These are phyloP conservation scores for Halyomorpha halys DNA, from an alignment of 1,140 invertebrate species.

Conservation along the genomic window DNA sequence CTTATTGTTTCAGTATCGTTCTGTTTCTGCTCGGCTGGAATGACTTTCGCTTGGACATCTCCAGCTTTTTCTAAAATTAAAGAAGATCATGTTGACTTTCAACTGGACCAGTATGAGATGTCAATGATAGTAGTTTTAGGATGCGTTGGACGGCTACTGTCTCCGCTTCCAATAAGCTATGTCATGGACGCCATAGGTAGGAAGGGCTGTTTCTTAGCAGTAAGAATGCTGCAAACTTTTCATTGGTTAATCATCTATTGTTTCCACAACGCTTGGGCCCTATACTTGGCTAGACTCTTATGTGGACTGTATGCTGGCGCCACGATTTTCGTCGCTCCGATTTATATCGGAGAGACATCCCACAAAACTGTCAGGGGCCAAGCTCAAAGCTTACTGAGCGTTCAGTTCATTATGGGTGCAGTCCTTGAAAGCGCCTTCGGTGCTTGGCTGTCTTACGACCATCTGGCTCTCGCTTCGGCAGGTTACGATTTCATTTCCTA, in stretches of 20 bases:
- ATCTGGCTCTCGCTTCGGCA: neutral
- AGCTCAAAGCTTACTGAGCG: neutral
- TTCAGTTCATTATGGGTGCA: neutral
- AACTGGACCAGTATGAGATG: neutral
- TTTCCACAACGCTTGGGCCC: neutral
- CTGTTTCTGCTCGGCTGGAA: neutral
- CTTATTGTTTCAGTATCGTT: slow-evolving; percentile 4
- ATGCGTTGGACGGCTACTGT: neutral
- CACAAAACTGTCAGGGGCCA: neutral
- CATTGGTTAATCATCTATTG: neutral
- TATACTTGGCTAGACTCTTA: neutral
- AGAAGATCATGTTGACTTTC: neutral
- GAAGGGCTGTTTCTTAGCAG: neutral
- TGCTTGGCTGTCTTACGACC: neutral
- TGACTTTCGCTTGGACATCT: slow-evolving; percentile 2
- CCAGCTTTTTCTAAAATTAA: neutral
- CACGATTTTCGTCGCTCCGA: no score
- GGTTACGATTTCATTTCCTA: neutral
- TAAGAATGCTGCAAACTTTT: neutral
- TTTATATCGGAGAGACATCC: neutral
- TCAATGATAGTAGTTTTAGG: neutral
- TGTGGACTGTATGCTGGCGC: neutral
- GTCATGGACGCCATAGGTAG: neutral
- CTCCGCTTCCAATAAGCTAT: neutral
- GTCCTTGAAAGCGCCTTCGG: neutral